These are phyloP conservation scores for Sebastes steindachneri DNA, from an alignment of 2,797 vertebrate species.

Conservation along the genomic window DNA sequence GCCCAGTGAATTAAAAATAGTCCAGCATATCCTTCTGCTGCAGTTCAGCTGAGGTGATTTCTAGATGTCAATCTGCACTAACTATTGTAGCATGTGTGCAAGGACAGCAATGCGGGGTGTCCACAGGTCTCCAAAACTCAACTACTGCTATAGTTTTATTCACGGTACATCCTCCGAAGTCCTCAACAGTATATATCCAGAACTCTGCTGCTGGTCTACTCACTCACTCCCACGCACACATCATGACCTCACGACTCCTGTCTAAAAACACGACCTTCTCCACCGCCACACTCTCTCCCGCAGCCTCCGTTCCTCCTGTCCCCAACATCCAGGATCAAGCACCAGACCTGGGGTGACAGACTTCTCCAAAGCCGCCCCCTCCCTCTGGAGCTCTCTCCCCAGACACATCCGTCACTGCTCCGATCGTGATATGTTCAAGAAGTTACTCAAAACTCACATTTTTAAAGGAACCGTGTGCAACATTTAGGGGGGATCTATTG, in stretches of 20 bases:
- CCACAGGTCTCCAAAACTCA: neutral
- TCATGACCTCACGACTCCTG: neutral
- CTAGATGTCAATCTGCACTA: neutral
- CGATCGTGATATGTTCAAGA: neutral
- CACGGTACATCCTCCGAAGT: neutral
- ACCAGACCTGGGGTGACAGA: too few relatives aligned
- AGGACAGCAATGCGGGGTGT: neutral
- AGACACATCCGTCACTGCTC: too few relatives aligned
- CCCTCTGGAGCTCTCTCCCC: too few relatives aligned
- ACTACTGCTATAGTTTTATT: neutral
- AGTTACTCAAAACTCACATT: neutral
- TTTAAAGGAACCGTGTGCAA: too few relatives aligned
- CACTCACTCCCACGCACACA: neutral
- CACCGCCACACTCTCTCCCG: too few relatives aligned
- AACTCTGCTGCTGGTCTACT: neutral
- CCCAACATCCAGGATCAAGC: too few relatives aligned
- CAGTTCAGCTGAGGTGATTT: neutral
- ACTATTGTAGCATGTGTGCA: neutral
- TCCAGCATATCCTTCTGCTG: neutral
- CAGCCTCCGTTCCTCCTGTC: too few relatives aligned
- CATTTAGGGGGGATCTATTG: too few relatives aligned
- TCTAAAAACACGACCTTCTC: neutral
- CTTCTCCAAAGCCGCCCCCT: too few relatives aligned
- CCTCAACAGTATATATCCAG: neutral
- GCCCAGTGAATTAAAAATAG: slow-evolving; percentile 13